Base-by-base conservation (phyloP, 2,113 vertebrate genomes). In the human (Homo sapiens) region DNA sequence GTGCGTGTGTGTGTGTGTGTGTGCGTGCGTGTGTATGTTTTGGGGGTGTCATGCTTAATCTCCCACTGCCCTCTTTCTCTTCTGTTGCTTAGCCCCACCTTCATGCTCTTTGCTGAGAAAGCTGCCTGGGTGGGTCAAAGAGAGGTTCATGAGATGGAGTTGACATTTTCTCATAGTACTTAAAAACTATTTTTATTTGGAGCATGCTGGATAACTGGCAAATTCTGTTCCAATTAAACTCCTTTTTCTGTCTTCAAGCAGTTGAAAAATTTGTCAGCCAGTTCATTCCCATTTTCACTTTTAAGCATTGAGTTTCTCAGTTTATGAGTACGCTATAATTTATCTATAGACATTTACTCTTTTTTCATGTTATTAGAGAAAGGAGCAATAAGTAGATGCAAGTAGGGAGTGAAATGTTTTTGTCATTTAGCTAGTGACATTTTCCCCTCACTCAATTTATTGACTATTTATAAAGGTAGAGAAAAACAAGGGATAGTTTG, bases 181-280 rank as follows among this genome's bases (percentile, higher is more conserved):
- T 73, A 35, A 68, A 83, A 93, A 64, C 57, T 27, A 18, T 79
- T 94, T 95, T 75, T 61, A 3, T 79, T 90, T 83, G 90, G 59
- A 86, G 16, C 13, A 68, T n/a, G 30, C 52, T 93, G 45, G 22
- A 59, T 75, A 95, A 96, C 23, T 32, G 45, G 66, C 38, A 89
- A 73, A 57, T 55, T 96, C 9, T 38, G 66, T 78, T 83, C 16
- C 57, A 70, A 38, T 93, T 89, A 91, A 81, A 48, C 35, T 68
- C 55, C 3, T 48, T n/a, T 90, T 38, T 96, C 57, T 52, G 52
- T 52, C 59, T 64, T 73, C n/a, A 92, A 89, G 11, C 7, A 9
- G 64, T 87, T 89, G 81, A 85, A 64, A 91, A 66, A 5, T 27
- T 32, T 85, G n/a, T 43, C 18, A 66, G 2, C 52, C 13, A 52